Conservation (phyloP, 1,140 invertebrate species). For the Bombus impatiens region DNA sequence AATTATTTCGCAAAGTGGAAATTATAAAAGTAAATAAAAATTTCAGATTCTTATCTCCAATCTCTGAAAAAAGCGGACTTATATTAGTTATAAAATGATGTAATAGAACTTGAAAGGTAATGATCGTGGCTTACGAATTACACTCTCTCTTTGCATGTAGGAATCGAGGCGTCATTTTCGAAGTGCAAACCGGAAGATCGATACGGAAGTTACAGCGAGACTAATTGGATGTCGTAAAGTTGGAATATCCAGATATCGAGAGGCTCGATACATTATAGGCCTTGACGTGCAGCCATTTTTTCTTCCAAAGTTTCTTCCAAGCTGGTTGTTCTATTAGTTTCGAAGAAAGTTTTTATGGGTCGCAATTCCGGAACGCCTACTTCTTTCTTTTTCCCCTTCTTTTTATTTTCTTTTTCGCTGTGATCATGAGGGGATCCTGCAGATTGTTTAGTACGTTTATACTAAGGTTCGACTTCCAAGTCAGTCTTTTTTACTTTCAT, state of each 20-base stretch:
- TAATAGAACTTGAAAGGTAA: no score
- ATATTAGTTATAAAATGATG: no score
- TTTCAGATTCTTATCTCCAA: no score
- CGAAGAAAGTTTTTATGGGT: slow-evolving; percentile 41
- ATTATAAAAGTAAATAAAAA: no score
- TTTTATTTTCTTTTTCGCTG: slow-evolving; percentile 7
- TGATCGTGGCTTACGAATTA: no score
- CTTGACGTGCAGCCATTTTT: slow-evolving; percentile 18
- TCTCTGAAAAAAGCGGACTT: no score
- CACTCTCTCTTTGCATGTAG: not conserved
- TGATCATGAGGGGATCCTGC: slow-evolving; percentile 1
- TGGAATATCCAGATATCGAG: slow-evolving; percentile 35
- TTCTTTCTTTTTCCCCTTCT: not conserved
- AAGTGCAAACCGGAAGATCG: slow-evolving; percentile 1
- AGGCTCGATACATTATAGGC: slow-evolving; percentile 25
- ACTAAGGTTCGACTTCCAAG: not conserved
- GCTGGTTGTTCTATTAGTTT: slow-evolving; percentile 39
- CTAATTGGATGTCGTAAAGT: slow-evolving; percentile 33
- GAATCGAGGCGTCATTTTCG: not conserved
- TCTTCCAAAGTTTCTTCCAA: not conserved
- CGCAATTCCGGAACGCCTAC: slow-evolving; percentile 17
- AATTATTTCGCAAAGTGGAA: no score
- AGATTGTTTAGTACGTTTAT: not conserved
- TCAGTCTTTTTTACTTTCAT: not conserved
- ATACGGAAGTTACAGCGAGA: slow-evolving; percentile 18